Conservation (phyloP, 2,113 vertebrate species). For the Micromys minutus region DNA sequence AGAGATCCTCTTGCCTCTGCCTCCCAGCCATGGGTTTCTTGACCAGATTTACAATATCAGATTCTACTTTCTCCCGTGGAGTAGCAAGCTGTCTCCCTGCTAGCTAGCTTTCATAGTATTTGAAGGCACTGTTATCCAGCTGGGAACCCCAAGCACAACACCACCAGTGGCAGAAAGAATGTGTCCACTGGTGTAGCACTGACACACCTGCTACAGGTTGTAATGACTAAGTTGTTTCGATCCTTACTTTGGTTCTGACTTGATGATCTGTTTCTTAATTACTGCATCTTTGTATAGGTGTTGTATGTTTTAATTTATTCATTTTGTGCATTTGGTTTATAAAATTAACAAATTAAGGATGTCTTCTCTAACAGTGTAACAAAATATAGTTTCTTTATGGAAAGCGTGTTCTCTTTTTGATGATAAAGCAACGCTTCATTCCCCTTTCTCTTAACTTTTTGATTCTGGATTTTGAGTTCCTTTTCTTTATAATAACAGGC, state of each 20-base stretch:
- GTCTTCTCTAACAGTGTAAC: background rate
- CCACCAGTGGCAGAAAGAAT: background rate
- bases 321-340: conserved; percentile 16
- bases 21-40: background rate
- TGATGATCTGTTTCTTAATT: background rate
- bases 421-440: background rate
- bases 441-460: background rate
- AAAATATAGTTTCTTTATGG: background rate
- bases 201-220: background rate
- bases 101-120: background rate
- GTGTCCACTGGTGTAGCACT: background rate
- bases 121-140: background rate
- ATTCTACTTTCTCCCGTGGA: background rate
- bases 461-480: background rate
- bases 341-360: background rate
- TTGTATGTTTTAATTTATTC: conserved; percentile 50
- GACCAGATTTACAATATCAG: background rate
- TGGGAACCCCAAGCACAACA: background rate
- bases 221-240: background rate
- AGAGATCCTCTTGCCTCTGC: background rate
- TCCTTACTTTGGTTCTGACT: background rate
- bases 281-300: background rate
- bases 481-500: background rate
- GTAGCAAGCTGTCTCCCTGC: background rate
- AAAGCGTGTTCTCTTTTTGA: background rate